Conservation (phyloP, 2,797 vertebrate genomes). For the Choloepus didactylus region DNA sequence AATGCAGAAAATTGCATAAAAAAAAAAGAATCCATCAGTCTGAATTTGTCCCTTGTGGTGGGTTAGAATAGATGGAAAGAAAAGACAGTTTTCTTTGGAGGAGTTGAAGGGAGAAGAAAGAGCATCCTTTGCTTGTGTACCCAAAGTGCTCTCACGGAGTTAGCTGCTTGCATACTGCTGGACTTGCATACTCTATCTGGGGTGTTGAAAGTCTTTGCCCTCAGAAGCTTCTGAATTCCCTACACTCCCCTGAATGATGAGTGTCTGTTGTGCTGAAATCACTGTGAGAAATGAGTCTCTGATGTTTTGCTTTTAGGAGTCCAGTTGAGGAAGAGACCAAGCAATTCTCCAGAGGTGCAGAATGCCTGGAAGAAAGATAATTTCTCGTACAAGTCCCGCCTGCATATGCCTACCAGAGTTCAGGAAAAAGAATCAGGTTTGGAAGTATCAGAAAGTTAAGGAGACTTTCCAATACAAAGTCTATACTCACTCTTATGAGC, state of each 20-base stretch:
- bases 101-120: not conserved
- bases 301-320: not conserved
- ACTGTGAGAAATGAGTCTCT: not conserved
- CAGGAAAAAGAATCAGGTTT: not conserved
- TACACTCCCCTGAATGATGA: not conserved
- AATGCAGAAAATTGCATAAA: too few species aligned
- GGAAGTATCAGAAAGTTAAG: not conserved
- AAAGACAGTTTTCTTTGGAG: not conserved
- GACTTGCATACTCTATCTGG: not conserved
- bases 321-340: not conserved
- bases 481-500: not conserved
- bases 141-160: not conserved
- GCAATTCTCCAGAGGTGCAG: not conserved
- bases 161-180: not conserved
- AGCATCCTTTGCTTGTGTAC: not conserved
- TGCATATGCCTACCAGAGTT: not conserved
- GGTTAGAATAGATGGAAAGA: slow-evolving; percentile 18
- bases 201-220: not conserved
- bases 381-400: not conserved
- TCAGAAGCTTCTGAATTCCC: not conserved
- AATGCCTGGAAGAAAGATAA: not conserved
- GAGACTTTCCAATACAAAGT: not conserved
- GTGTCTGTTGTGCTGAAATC: not conserved
- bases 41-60: not conserved
- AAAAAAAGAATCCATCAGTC: not conserved